Conservation (phyloP, 2,888 invertebrate species). For the Tetragonula carbonaria region DNA sequence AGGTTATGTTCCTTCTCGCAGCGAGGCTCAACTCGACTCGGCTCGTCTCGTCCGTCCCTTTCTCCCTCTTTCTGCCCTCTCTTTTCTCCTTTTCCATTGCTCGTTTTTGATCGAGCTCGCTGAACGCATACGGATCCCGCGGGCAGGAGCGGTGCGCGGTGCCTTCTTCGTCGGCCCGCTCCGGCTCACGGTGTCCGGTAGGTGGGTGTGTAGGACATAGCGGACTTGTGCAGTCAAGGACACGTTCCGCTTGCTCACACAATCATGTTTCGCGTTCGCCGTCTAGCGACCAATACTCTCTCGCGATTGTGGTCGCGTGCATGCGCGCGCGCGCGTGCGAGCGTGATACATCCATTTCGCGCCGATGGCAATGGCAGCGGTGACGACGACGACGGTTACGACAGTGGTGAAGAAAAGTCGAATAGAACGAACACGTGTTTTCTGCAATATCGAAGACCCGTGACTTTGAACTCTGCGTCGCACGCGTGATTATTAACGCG, state of each 20-base stretch:
- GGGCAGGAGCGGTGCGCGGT: conserved; percentile 44
- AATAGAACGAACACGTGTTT: neutral
- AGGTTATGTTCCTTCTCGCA: neutral
- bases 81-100: conserved; percentile 11
- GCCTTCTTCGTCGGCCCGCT: conserved; percentile 48
- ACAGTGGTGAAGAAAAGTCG: neutral
- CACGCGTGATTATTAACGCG: conserved; percentile 5
- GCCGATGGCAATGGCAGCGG: neutral
- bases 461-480: conserved; percentile 28
- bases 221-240: conserved; percentile 76
- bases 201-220: conserved; percentile 76
- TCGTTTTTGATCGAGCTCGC: conserved; percentile 27
- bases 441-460: neutral
- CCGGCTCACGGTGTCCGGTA: conserved; percentile 60
- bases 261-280: conserved; percentile 52
- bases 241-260: conserved; percentile 74
- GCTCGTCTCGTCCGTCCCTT: neutral
- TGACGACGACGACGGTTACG: no score
- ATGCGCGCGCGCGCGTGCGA: neutral
- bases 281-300: conserved; percentile 32
- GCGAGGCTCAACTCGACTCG: neutral
- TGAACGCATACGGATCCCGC: conserved; percentile 57
- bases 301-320: neutral
- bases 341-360: neutral
- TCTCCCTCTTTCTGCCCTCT: conserved; percentile 11